These are phyloP conservation scores for Gambusia yucatana DNA, from an alignment of 2,797 vertebrate species.

Conservation along the genomic window DNA sequence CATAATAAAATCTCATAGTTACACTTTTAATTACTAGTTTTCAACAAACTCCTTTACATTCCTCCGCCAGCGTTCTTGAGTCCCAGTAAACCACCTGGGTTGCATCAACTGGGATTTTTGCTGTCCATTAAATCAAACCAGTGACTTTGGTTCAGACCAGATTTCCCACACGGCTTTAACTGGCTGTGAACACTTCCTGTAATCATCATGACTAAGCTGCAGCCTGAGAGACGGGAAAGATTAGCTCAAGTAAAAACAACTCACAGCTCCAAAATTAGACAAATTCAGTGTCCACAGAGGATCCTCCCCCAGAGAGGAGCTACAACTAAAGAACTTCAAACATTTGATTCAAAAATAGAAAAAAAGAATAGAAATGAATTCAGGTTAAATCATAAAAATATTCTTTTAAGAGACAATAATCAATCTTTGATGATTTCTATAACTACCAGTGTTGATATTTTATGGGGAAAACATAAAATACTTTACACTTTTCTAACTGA, in stretches of 20 bases:
- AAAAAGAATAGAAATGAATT: not conserved
- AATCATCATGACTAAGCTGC: not conserved
- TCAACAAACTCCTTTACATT: not conserved
- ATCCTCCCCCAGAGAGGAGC: not conserved
- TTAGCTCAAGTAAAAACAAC: not conserved
- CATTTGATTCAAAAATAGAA: not conserved
- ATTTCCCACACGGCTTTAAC: not conserved
- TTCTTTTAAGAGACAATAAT: not conserved
- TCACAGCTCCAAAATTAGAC: too few species aligned
- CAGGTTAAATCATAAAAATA: not conserved
- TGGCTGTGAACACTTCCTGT: not conserved
- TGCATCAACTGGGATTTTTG: not conserved
- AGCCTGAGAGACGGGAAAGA: not conserved
- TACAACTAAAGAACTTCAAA: not conserved
- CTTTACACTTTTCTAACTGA: too few species aligned
- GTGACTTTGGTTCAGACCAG: not conserved
- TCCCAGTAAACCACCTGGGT: not conserved
- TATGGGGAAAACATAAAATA: too few species aligned
- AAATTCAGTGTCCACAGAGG: too few species aligned
- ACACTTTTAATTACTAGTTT: too few species aligned
- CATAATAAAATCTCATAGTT: not conserved
- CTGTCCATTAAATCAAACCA: not conserved
- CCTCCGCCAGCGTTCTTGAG: not conserved
- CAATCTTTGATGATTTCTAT: not conserved
- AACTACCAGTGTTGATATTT: not conserved